Percentiles rank a stretch among this genome's conserved stretches.
phyloP scores from a whole-genome alignment of 2,113 vertebrate genomes.

The Phrynosoma platyrhinos region DNA sequence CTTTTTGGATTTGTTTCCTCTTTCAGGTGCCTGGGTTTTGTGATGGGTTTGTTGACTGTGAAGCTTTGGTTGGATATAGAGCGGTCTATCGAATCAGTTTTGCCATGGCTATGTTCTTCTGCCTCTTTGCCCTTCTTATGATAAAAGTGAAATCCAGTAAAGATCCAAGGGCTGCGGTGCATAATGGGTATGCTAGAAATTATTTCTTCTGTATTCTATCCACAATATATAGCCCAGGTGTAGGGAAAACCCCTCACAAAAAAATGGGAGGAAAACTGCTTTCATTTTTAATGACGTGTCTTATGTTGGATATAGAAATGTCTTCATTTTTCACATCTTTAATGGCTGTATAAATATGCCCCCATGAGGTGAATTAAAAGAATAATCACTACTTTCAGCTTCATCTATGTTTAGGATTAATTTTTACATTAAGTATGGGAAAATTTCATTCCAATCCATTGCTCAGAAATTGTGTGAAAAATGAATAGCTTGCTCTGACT shows the following conservation, averaged over 20 bases:
- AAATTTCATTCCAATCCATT: background rate
- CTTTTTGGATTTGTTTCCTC: conserved; percentile 27
- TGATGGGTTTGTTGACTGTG: conserved; percentile 83
- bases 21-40: conserved; percentile 93
- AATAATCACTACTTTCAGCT: background rate
- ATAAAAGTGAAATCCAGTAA: conserved; percentile 90
- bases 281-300: background rate
- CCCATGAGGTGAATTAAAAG: background rate
- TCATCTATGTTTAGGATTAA: background rate
- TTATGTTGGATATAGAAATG: background rate
- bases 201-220: background rate
- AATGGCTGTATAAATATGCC: background rate
- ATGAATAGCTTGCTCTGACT: background rate
- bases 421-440: background rate
- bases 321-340: background rate
- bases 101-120: conserved; percentile 90
- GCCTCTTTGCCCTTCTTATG: conserved; percentile 83
- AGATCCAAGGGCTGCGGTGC: conserved; percentile 88
- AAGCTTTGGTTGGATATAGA: conserved; percentile 90
- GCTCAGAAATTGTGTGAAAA: background rate
- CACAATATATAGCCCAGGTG: accelerated
- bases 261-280: background rate
- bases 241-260: background rate
- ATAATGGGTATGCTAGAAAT: conserved; percentile 87
- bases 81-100: conserved; percentile 94